phyloP scores from a whole-genome alignment of 2,797 vertebrate species.

The Sebastes elongatus region DNA sequence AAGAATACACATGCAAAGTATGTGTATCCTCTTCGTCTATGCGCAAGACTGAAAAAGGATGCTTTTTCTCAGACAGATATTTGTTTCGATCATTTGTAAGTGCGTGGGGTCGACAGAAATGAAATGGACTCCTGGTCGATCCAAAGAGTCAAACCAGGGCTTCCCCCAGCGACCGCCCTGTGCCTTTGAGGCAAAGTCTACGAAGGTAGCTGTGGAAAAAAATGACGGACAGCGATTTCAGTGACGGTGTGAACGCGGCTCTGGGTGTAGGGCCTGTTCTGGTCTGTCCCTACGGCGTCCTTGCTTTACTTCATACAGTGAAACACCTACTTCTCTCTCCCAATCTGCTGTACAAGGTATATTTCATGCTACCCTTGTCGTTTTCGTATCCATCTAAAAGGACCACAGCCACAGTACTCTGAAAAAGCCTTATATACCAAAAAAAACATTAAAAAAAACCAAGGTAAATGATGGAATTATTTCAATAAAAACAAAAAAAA shows the following conservation, averaged over 20 bases:
- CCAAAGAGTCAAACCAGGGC: conserved; percentile 2
- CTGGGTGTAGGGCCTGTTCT: not conserved
- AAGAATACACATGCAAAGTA: conserved; percentile 11
- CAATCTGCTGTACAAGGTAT: conserved; percentile 6
- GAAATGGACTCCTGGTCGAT: conserved; percentile 18
- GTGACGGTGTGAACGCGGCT: conserved; percentile 4
- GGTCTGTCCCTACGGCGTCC: not conserved
- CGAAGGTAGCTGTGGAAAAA: conserved; percentile 59
- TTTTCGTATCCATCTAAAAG: conserved; percentile 14
- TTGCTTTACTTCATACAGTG: conserved; percentile 73
- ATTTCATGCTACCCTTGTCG: conserved; percentile 2
- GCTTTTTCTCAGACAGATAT: not conserved
- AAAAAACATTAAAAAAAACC: conserved; percentile 82
- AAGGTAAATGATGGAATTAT: conserved; percentile 72
- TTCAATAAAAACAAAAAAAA: conserved; percentile 71
- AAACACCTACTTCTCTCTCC: conserved; percentile 16
- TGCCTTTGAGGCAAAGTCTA: conserved; percentile 60
- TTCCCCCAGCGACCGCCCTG: not conserved
- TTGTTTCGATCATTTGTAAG: conserved; percentile 15
- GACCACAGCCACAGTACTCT: conserved; percentile 84
- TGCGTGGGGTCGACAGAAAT: conserved; percentile 20
- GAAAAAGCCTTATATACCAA: conserved; percentile 79
- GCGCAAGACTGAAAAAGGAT: not conserved
- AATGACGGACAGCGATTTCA: not conserved
- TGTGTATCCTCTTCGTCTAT: conserved; percentile 21